These are phyloP conservation scores for Anarhynchus alexandrinus DNA, from an alignment of 2,113 vertebrate genomes.

Conservation along the genomic window DNA sequence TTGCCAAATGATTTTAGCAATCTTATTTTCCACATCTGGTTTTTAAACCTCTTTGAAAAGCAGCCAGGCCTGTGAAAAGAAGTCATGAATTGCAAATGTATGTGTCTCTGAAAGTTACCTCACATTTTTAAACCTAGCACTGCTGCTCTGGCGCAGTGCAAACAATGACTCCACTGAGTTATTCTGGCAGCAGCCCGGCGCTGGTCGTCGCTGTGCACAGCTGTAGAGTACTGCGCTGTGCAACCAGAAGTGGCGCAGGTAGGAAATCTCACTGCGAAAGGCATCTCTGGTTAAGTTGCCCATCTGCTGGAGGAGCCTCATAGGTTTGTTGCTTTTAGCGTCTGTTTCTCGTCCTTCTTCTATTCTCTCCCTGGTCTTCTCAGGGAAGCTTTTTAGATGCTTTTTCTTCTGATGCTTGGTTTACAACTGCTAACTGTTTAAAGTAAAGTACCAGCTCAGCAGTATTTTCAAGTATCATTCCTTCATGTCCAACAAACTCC, in stretches of 20 bases:
- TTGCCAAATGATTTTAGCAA: slow-evolving; percentile 55
- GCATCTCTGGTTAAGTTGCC: not conserved
- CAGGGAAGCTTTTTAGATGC: not conserved
- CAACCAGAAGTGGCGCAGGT: not conserved
- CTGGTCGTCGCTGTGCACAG: not conserved
- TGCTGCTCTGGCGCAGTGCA: not conserved
- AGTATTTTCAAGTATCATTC: not conserved
- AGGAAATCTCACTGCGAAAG: not conserved
- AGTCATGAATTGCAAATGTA: slow-evolving; percentile 43
- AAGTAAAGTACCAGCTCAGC: not conserved
- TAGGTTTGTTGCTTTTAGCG: not conserved
- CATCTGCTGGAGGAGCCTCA: not conserved
- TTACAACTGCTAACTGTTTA: not conserved
- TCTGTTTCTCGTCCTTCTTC: not conserved
- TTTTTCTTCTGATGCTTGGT: not conserved
- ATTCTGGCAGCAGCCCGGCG: not conserved
- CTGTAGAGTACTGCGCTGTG: not conserved
- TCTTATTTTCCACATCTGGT: slow-evolving; percentile 57
- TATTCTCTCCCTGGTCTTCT: not conserved
- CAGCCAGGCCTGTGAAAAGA: slow-evolving; percentile 16
- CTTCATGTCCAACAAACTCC: not conserved
- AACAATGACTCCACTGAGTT: not conserved
- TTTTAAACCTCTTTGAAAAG: slow-evolving; percentile 57
- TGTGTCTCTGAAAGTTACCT: not conserved
- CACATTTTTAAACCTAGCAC: not conserved